Evolutionary conservation across 2,113 vertebrate genomes (phyloP).

Genomic region (Silurus asotus): DNA sequence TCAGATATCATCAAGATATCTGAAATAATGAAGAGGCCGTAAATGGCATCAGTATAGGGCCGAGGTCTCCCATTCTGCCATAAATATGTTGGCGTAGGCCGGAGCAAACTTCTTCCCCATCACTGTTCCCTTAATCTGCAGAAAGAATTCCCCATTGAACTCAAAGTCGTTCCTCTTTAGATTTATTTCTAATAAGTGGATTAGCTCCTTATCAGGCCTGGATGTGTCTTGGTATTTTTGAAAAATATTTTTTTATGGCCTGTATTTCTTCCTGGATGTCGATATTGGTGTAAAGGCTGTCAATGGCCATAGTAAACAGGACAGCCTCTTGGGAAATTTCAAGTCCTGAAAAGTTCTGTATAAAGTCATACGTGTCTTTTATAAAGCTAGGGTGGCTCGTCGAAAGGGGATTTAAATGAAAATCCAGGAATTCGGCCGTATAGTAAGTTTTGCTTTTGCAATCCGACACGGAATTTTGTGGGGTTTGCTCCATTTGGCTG

Average conservation of each 20-base stretch:
- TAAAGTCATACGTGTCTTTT: conserved; percentile 38
- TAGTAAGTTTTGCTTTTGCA: too few relatives aligned
- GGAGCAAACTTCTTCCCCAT: conserved; percentile 31
- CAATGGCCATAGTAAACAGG: neutral
- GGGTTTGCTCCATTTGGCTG: too few relatives aligned
- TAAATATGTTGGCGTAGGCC: conserved; percentile 25
- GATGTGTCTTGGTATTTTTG: rapidly evolving
- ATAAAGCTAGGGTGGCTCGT: neutral
- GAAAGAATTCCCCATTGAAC: neutral
- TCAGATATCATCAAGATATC: too few relatives aligned
- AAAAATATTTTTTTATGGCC: neutral
- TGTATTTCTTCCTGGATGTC: neutral
- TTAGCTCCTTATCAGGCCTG: neutral
- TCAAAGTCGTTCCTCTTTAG: conserved; percentile 17
- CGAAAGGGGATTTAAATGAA: conserved; percentile 5
- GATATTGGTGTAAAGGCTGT: neutral
- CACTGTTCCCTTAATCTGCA: neutral
- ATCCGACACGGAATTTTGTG: too few relatives aligned
- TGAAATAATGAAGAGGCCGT: too few relatives aligned
- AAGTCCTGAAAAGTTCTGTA: neutral
- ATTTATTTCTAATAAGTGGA: neutral
- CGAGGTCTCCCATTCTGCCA: conserved; percentile 3
- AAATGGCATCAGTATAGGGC: too few relatives aligned
- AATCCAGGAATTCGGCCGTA: conserved; percentile 18
- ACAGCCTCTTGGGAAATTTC: neutral